Evolutionary conservation across 30 jellyfish, hydroid and myxozoan species (phyloP), one percentile per base, ranked within the genome.

Genomic region (Turritopsis dohrnii): DNA sequence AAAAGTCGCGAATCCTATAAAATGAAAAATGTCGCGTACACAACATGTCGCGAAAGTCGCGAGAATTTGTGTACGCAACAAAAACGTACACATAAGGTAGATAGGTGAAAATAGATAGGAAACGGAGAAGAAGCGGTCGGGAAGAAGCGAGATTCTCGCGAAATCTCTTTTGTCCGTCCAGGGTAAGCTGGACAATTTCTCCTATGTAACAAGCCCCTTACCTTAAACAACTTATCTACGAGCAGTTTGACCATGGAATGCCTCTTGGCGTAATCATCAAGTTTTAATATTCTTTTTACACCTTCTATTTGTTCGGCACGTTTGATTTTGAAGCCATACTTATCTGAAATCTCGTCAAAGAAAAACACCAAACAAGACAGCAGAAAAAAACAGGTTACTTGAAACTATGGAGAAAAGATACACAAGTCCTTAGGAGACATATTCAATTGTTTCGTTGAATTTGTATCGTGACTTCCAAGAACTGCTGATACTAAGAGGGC

Each of bases 221-320:
- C 98, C 96, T 88, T 87, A 26, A 93, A 88, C n/a, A 93, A 52
- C 52, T 93, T 93, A 27, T 85, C 94, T 1, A 85, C 23, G 26
- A 93, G 86, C 52, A 93, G 27, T 29, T 83, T 82, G 66, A 93
- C 96, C 95, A 93, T 84, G 60, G 87, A 75, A 66, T 85, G 85
- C 81, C 81, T 89, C 72, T 93, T 93, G 9, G 88, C 52, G 81
- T 87, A 86, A 29, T 88, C 95, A 52, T 76, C 84, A 18, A 93
- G 79, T 65, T 66, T 85, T 5, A 88, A 83, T 21, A 93, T 85
- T 65, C 90, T 81, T 52, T 88, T 93, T 1, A 89, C 96, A 69
- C 96, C 96, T 22, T 88, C 90, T 27, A 93, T 21, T 65, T 93
- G 98, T 18, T 93, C 96, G 18, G 80, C 88, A 31, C 98, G 86